phyloP scores from a whole-genome alignment of 2,113 vertebrate genomes.

The Prietella phreatophila region DNA sequence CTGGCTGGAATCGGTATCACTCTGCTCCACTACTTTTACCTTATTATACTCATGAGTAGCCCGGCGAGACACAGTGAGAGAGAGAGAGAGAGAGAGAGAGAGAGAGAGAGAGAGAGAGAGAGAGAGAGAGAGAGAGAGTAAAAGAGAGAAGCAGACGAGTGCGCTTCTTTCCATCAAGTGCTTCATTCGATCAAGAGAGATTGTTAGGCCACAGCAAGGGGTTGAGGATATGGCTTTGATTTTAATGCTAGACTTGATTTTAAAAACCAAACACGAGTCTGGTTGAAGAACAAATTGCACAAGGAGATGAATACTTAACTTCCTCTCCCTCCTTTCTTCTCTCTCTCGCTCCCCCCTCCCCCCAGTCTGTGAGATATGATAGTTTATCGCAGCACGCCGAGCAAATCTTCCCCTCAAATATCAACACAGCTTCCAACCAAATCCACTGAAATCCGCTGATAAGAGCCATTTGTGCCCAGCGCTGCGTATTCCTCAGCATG shows the following conservation, averaged over 20 bases:
- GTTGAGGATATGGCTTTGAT: constrained; percentile 49
- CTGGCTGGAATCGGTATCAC: constrained; percentile 63
- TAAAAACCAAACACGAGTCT: constrained; percentile 48
- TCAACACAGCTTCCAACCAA: constrained; percentile 16
- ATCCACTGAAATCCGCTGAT: constrained; percentile 10
- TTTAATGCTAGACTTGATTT: constrained; percentile 54
- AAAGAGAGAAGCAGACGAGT: constrained; percentile 7
- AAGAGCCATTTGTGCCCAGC: background rate
- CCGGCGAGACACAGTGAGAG: constrained; percentile 11
- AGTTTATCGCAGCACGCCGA: constrained; percentile 2
- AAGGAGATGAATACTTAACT: constrained; percentile 43
- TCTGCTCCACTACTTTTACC: constrained; percentile 62
- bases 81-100: no score
- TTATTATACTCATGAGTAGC: constrained; percentile 73
- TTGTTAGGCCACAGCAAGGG: constrained; percentile 38
- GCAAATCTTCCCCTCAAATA: constrained; percentile 15
- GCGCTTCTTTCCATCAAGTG: constrained; percentile 1
- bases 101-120: constrained; percentile 21
- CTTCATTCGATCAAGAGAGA: constrained; percentile 45
- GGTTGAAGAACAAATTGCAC: constrained; percentile 41
- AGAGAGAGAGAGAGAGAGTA: constrained; percentile 33
- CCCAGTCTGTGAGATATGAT: background rate
- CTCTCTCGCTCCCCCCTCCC: background rate
- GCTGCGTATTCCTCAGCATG: background rate
- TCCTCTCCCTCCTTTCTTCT: constrained; percentile 5